A percentile compares a stretch with the other conserved stretches of the same genome.
Conservation (phyloP, 2,797 vertebrate genomes). For the Hyperoplus immaculatus region DNA sequence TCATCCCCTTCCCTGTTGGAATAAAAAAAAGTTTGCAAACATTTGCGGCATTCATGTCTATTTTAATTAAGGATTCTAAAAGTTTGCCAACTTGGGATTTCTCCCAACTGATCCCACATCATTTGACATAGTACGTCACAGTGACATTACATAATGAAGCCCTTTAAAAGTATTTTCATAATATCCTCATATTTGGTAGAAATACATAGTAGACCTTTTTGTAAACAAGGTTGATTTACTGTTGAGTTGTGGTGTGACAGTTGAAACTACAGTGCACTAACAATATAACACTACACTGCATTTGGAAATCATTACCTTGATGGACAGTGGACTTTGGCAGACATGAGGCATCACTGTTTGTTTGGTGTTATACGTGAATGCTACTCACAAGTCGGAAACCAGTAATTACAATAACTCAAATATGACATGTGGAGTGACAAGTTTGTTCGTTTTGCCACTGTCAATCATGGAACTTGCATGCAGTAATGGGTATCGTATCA, state of each 20-base stretch:
- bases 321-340: background rate
- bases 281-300: background rate
- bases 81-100: background rate
- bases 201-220: background rate
- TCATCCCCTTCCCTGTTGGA: too few species aligned
- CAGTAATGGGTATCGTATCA: background rate
- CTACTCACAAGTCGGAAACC: background rate
- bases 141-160: background rate
- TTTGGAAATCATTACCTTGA: slow-evolving; percentile 1
- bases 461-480: background rate
- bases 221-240: slow-evolving; percentile 1
- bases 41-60: background rate
- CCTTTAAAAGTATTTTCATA: background rate
- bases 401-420: background rate
- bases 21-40: background rate
- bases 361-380: background rate
- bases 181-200: background rate
- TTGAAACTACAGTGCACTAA: background rate
- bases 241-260: background rate
- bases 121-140: background rate
- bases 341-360: background rate
- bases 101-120: background rate
- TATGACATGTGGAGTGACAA: background rate
- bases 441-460: background rate
- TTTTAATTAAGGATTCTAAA: background rate